Evolutionary conservation across 2,113 vertebrate species (phyloP).

Genomic region (Erpornis zantholeuca): DNA sequence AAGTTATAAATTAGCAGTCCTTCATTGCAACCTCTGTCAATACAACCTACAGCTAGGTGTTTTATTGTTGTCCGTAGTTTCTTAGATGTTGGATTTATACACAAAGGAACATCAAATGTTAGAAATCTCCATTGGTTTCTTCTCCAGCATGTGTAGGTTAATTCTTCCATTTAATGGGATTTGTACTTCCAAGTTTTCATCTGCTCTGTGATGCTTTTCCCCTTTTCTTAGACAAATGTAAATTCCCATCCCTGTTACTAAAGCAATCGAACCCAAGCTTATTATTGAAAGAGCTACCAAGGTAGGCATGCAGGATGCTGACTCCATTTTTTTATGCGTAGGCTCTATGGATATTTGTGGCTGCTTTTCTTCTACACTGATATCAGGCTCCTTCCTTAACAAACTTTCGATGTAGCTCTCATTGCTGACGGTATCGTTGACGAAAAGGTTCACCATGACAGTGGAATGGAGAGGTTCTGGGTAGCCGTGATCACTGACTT

Average conservation of each 20-base stretch:
- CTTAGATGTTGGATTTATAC: neutral
- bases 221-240: slow-evolving; percentile 87
- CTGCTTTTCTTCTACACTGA: slow-evolving; percentile 88
- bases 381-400: slow-evolving; percentile 86
- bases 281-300: slow-evolving; percentile 86
- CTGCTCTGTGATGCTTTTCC: slow-evolving; percentile 80
- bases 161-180: slow-evolving; percentile 90
- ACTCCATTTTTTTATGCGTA: slow-evolving; percentile 77
- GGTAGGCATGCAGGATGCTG: slow-evolving; percentile 81
- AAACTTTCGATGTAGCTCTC: slow-evolving; percentile 95
- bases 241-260: slow-evolving; percentile 85
- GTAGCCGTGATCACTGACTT: slow-evolving; percentile 95
- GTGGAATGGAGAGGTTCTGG: slow-evolving; percentile 94
- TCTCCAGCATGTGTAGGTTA: slow-evolving; percentile 81
- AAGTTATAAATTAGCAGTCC: slow-evolving; percentile 79
- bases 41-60: neutral
- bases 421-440: slow-evolving; percentile 96
- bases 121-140: slow-evolving; percentile 88
- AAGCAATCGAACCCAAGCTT: slow-evolving; percentile 84
- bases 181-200: slow-evolving; percentile 83
- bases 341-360: slow-evolving; percentile 84
- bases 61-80: neutral
- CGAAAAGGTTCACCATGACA: slow-evolving; percentile 94
- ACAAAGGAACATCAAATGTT: slow-evolving; percentile 81
- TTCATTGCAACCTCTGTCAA: slow-evolving; percentile 51